Conservation (phyloP, 2,113 vertebrate genomes). For the Toxostoma redivivum region DNA sequence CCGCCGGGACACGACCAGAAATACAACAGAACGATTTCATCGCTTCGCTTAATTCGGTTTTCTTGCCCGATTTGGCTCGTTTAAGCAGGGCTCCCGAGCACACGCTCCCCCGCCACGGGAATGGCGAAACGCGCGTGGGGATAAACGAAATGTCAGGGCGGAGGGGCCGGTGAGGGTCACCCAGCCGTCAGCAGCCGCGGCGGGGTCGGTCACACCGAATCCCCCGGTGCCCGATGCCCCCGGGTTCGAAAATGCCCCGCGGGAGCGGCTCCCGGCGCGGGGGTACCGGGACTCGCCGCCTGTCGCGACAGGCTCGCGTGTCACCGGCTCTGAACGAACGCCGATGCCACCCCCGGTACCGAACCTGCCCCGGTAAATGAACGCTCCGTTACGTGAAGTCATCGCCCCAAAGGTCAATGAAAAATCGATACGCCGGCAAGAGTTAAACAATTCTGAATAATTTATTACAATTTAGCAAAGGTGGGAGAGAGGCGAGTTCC, state of each 20-base stretch:
- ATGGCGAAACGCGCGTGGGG: not conserved
- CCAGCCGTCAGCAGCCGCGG: not conserved
- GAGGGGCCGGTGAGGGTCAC: no score
- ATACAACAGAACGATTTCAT: fast-evolving
- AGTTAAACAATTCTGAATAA: constrained; percentile 49
- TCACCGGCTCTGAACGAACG: not conserved
- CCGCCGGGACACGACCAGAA: not conserved
- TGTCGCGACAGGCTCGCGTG: not conserved
- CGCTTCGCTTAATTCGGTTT: not conserved
- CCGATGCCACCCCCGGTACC: not conserved
- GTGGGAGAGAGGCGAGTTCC: not conserved
- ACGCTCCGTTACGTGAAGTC: not conserved
- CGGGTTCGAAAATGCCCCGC: not conserved
- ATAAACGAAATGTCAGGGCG: not conserved
- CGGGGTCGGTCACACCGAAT: not conserved
- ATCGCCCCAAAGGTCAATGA: not conserved
- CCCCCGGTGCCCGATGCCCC: no score
- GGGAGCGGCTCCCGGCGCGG: not conserved
- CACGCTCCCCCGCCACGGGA: not conserved
- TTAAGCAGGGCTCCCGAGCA: not conserved
- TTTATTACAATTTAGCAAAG: constrained; percentile 24
- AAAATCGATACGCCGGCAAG: constrained; percentile 13
- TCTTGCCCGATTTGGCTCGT: not conserved
- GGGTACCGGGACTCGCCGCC: not conserved
- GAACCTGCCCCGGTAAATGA: not conserved